phyloP scores from a whole-genome alignment of 2,113 vertebrate species.

The Gadus macrocephalus region DNA sequence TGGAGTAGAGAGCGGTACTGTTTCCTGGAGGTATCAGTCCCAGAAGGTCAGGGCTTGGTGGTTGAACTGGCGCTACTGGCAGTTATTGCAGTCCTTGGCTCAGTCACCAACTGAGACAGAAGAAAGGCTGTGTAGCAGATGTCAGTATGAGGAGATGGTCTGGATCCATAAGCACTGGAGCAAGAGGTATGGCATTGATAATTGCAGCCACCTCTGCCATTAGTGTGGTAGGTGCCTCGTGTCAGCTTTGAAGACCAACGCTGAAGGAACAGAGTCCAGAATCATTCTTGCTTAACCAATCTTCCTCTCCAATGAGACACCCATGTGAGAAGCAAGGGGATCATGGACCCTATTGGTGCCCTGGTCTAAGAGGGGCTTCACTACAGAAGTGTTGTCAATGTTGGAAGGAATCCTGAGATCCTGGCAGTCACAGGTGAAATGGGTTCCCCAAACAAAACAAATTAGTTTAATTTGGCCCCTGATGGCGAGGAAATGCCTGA shows the following conservation, averaged over 20 bases:
- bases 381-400: conserved; percentile 2
- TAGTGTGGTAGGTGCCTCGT: conserved; percentile 17
- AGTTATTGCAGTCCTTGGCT: conserved; percentile 15
- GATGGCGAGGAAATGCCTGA: conserved; percentile 9
- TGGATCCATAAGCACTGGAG: conserved; percentile 10
- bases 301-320: conserved; percentile 9
- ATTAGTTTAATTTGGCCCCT: conserved; percentile 11
- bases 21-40: conserved; percentile 11
- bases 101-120: conserved; percentile 16
- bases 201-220: conserved; percentile 11
- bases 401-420: conserved; percentile 1
- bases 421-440: conserved; percentile 7
- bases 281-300: conserved; percentile 10
- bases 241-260: neutral
- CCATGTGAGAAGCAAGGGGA: conserved; percentile 1
- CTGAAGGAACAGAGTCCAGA: conserved; percentile 16
- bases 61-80: conserved; percentile 18
- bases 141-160: conserved; percentile 21
- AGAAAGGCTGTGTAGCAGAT: neutral
- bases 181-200: conserved; percentile 4
- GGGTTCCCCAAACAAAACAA: neutral
- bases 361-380: conserved; percentile 12
- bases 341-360: neutral
- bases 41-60: conserved; percentile 18
- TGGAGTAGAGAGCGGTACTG: conserved; percentile 21